phyloP scores from a whole-genome alignment of 1,140 invertebrate species.

The Drosophila guanche region DNA sequence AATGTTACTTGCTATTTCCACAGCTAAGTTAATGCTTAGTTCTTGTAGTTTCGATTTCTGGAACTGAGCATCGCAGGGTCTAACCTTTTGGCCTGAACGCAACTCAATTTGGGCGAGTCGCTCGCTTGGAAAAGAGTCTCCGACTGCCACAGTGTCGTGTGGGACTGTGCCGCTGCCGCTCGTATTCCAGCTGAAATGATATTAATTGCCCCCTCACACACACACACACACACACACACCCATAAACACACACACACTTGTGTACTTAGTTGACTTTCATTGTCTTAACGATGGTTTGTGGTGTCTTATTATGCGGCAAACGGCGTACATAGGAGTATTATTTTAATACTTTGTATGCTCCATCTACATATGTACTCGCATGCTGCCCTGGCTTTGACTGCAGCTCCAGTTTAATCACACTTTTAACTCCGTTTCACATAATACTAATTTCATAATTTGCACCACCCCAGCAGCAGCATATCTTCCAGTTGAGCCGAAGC shows the following conservation, averaged over 20 bases:
- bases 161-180: neutral
- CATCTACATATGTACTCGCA: neutral
- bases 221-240: constrained; percentile 11
- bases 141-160: neutral
- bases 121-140: constrained; percentile 41
- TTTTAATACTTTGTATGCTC: constrained; percentile 10
- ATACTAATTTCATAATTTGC: constrained; percentile 79
- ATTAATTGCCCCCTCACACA: constrained; percentile 64
- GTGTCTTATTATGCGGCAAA: constrained; percentile 59
- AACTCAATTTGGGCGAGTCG: constrained; percentile 38
- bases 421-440: constrained; percentile 79
- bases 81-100: constrained; percentile 12
- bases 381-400: constrained; percentile 38
- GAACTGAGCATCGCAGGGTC: constrained; percentile 22
- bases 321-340: constrained; percentile 18
- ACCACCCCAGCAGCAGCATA: constrained; percentile 32
- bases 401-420: constrained; percentile 72
- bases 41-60: too few relatives aligned
- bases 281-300: constrained; percentile 56
- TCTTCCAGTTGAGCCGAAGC: constrained; percentile 3
- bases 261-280: constrained; percentile 65
- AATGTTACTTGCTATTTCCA: too few relatives aligned
- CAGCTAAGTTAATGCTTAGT: too few relatives aligned
- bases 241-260: constrained; percentile 4
- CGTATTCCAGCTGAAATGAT: constrained; percentile 55